Percentiles rank a stretch among this genome's conserved stretches.
Evolutionary conservation across 2,797 vertebrate species (phyloP).

Genomic region (Ibycter americanus): DNA sequence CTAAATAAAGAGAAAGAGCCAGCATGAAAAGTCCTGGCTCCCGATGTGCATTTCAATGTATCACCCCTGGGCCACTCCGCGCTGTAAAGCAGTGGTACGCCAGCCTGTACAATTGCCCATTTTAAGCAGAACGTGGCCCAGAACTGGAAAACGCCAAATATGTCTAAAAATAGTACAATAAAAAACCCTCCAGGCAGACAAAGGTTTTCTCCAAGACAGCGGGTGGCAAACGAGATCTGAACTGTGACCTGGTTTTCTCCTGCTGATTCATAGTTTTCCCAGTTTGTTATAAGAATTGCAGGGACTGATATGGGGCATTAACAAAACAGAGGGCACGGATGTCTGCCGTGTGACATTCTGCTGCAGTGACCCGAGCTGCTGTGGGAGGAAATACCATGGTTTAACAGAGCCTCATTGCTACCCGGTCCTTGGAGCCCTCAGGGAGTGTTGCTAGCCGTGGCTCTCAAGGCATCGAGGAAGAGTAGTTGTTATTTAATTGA

Average conservation of each 20-base stretch:
- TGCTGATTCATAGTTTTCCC: neutral
- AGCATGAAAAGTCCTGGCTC: neutral
- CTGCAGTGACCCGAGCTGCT: neutral
- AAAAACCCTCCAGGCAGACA: neutral
- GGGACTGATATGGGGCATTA: accelerated
- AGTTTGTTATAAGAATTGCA: accelerated
- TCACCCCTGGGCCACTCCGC: neutral
- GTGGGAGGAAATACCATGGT: neutral
- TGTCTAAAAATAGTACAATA: neutral
- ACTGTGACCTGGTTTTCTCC: neutral
- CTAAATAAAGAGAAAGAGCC: neutral
- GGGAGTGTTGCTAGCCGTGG: accelerated
- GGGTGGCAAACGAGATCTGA: neutral
- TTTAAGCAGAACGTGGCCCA: neutral
- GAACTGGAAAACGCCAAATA: neutral
- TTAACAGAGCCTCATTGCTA: neutral
- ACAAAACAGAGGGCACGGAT: neutral
- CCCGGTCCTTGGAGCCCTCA: neutral
- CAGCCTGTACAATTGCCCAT: neutral
- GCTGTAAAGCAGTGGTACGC: neutral
- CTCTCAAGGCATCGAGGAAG: neutral
- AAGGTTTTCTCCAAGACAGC: neutral
- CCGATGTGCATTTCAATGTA: neutral
- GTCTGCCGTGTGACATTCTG: neutral
- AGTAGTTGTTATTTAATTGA: neutral